Conservation (phyloP, 2,797 vertebrate species). For the Mus minutoides region DNA sequence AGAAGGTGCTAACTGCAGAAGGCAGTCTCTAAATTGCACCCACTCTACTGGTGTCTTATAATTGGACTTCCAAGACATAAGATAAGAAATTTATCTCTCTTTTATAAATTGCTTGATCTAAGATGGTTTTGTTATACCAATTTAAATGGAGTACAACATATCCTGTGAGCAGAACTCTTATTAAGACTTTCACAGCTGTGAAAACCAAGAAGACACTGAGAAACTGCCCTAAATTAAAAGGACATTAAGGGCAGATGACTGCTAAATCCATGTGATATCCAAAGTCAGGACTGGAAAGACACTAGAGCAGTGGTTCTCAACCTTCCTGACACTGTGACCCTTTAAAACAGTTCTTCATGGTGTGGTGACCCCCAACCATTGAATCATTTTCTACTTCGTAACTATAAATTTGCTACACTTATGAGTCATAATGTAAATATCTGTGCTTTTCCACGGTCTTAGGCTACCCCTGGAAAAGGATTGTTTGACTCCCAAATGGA, state of each 20-base stretch:
- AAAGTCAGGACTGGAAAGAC: background rate
- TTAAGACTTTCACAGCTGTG: background rate
- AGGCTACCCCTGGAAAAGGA: background rate
- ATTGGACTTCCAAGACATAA: background rate
- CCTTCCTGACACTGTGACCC: background rate
- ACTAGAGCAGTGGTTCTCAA: background rate
- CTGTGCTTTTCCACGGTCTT: background rate
- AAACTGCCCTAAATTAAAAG: background rate
- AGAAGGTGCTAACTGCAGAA: background rate
- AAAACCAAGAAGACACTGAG: background rate
- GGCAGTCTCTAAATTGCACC: background rate
- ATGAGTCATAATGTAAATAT: background rate
- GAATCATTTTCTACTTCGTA: background rate
- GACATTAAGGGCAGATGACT: background rate
- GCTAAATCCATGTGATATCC: background rate
- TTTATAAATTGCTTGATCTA: background rate
- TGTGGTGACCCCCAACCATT: background rate
- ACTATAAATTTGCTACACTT: background rate
- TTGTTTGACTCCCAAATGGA: background rate
- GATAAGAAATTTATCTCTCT: background rate
- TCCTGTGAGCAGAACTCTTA: background rate
- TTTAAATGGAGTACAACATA: background rate
- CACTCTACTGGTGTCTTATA: background rate
- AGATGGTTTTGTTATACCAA: background rate
- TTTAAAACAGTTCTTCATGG: background rate